phyloP scores from a whole-genome alignment of 2,888 invertebrate species.

The Antheraea yamamai region DNA sequence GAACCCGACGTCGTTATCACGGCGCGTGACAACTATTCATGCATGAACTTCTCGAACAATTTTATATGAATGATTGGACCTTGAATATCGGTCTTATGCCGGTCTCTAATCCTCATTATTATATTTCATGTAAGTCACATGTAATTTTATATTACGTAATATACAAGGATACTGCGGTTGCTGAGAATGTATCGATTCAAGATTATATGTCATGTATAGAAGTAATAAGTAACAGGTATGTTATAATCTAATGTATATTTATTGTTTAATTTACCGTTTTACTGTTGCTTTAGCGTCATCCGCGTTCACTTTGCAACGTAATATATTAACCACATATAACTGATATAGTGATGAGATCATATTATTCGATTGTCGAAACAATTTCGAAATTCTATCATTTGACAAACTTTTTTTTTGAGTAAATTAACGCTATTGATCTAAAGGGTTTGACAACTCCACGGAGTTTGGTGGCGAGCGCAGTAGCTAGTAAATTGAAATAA shows the following conservation, averaged over 20 bases:
- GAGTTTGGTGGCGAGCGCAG: too few relatives aligned
- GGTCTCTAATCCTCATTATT: constrained; percentile 4
- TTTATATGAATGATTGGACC: not conserved
- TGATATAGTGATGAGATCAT: not conserved
- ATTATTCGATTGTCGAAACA: not conserved
- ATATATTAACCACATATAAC: not conserved
- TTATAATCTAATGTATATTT: not conserved
- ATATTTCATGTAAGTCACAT: not conserved
- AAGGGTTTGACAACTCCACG: too few relatives aligned
- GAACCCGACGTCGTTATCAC: not conserved
- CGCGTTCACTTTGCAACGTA: not conserved
- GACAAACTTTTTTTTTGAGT: too few relatives aligned
- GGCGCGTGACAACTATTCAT: constrained; percentile 5
- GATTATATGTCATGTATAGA: not conserved
- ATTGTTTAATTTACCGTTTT: not conserved
- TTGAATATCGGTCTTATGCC: not conserved
- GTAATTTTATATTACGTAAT: not conserved
- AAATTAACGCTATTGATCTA: too few relatives aligned
- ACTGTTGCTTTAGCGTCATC: not conserved
- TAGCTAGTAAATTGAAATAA: too few relatives aligned
- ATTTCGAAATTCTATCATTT: not conserved
- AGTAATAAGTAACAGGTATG: not conserved
- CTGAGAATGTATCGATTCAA: not conserved
- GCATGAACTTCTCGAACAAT: constrained; percentile 7
- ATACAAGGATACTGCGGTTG: not conserved